Conservation (phyloP, 2,888 invertebrate species). For the Acrobasis suavella region DNA sequence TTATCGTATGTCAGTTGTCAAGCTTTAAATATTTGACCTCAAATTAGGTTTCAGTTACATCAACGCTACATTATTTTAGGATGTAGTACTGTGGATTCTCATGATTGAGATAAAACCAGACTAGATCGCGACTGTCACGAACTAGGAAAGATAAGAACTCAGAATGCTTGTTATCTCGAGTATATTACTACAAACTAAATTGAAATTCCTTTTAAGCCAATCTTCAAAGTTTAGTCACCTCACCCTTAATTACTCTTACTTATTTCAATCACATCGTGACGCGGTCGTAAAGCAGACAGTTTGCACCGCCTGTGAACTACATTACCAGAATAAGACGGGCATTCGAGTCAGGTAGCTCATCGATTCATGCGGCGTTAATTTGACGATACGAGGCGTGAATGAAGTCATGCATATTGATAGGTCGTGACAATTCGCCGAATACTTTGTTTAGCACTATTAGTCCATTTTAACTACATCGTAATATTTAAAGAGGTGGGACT, state of each 20-base stretch:
- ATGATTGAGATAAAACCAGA: no score
- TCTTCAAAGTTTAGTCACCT: background rate
- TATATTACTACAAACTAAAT: no score
- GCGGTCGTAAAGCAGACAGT: background rate
- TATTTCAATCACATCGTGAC: background rate
- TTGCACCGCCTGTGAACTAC: background rate
- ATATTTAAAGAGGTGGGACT: background rate
- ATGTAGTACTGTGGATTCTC: no score
- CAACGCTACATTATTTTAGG: no score
- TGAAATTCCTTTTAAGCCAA: no score
- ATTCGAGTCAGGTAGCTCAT: background rate
- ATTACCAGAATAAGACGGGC: background rate
- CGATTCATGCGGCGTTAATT: slow-evolving; percentile 7
- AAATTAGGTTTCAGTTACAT: no score
- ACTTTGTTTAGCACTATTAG: background rate
- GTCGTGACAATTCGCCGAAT: background rate
- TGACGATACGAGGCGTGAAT: background rate
- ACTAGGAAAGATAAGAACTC: no score
- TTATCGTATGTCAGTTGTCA: no score
- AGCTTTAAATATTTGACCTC: no score
- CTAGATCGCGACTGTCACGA: no score
- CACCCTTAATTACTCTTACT: background rate
- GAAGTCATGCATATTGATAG: slow-evolving; percentile 4
- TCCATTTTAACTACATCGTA: background rate
- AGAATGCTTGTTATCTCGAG: no score